A percentile compares a stretch with the other conserved stretches of the same genome.
Conservation (phyloP, 2,797 vertebrate genomes). For the Anguilla marmorata region DNA sequence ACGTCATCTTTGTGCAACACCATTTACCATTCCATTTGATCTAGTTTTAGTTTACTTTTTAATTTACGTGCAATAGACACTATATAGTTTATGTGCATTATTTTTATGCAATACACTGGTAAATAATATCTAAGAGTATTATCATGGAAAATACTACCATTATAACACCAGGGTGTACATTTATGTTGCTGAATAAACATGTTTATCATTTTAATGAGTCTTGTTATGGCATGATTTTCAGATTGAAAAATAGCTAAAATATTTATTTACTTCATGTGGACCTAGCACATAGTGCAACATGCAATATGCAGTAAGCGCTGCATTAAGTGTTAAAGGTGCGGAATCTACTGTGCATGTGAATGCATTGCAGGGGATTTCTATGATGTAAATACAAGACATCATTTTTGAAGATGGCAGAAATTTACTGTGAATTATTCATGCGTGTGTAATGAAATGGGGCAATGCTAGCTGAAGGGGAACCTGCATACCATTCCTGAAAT, state of each 20-base stretch:
- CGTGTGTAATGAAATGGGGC: conserved; percentile 43
- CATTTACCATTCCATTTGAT: background rate
- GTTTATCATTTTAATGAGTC: background rate
- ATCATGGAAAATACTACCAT: conserved; percentile 7
- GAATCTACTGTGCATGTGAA: background rate
- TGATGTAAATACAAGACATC: background rate
- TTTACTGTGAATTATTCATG: conserved; percentile 60
- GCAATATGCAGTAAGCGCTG: background rate
- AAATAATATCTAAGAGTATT: background rate
- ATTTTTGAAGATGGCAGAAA: background rate
- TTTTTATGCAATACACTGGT: background rate
- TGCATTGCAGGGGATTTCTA: background rate
- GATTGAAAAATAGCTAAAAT: background rate
- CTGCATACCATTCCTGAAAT: background rate
- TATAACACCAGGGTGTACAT: background rate
- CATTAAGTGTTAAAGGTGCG: too few relatives aligned
- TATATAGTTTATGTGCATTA: background rate
- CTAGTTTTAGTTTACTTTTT: background rate
- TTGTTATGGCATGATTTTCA: background rate
- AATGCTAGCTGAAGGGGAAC: conserved; percentile 45
- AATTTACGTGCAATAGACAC: too few relatives aligned
- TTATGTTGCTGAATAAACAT: background rate
- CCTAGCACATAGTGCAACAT: background rate
- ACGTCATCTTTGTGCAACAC: background rate
- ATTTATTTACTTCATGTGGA: background rate